phyloP scores from a whole-genome alignment of 2,888 invertebrate genomes.

The Microchrysa polita region DNA sequence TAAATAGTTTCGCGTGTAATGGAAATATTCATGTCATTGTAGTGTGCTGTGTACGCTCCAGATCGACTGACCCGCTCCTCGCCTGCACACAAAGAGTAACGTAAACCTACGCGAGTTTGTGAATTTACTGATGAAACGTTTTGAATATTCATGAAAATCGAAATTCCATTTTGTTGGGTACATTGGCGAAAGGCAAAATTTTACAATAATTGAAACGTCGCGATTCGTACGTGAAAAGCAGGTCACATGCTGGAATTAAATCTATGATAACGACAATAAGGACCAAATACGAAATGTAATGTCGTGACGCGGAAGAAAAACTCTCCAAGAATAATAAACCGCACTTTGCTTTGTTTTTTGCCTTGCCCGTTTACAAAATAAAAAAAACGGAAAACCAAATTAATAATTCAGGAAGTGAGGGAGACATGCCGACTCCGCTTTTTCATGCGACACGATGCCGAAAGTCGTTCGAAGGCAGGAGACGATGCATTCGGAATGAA shows the following conservation, averaged over 20 bases:
- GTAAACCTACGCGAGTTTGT: not conserved
- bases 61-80: slow-evolving; percentile 3
- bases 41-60: not conserved
- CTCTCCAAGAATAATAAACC: no score
- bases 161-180: slow-evolving; percentile 13
- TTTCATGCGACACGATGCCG: no score
- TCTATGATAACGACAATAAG: not conserved
- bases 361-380: no score
- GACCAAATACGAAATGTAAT: slow-evolving; percentile 1
- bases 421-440: no score
- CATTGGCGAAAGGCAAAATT: not conserved
- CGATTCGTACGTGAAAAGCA: not conserved
- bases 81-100: not conserved
- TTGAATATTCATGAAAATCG: slow-evolving; percentile 30
- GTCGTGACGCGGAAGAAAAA: not conserved
- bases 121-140: not conserved
- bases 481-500: no score
- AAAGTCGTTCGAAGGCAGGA: no score
- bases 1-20: slow-evolving; percentile 19
- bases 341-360: no score
- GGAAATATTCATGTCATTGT: slow-evolving; percentile 17
- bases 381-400: no score
- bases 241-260: not conserved
- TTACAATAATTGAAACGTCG: not conserved
- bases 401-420: no score